Conservation (phyloP, 2,888 invertebrate species). For the Rhagium mordax region DNA sequence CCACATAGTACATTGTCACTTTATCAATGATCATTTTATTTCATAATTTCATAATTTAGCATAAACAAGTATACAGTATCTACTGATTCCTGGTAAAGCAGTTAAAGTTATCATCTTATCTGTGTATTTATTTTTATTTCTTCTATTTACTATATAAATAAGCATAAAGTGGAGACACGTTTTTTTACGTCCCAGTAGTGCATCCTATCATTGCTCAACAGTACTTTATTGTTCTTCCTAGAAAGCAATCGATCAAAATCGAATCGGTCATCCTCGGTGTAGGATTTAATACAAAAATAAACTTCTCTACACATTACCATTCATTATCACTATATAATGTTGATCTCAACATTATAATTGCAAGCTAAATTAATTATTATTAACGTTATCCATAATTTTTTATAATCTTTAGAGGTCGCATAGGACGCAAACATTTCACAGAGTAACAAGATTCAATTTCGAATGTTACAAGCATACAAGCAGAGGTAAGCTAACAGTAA, state of each 20-base stretch:
- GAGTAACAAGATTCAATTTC: not conserved
- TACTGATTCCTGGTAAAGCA: slow-evolving; percentile 18
- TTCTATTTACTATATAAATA: slow-evolving; percentile 27
- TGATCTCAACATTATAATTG: slow-evolving; percentile 7
- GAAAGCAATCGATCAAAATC: slow-evolving; percentile 14
- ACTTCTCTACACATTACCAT: slow-evolving; percentile 8
- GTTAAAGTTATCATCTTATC: slow-evolving; percentile 21
- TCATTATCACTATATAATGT: slow-evolving; percentile 15
- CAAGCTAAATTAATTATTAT: slow-evolving; percentile 19
- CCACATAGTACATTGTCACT: not conserved
- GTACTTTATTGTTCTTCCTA: slow-evolving; percentile 18
- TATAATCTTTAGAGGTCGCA: not conserved
- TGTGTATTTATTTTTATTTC: slow-evolving; percentile 18
- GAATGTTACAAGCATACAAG: not conserved
- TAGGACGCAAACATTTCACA: not conserved
- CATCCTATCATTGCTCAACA: slow-evolving; percentile 13
- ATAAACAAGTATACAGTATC: slow-evolving; percentile 22
- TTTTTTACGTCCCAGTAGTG: slow-evolving; percentile 22
- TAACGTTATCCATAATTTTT: not conserved
- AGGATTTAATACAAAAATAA: slow-evolving; percentile 2
- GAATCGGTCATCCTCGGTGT: slow-evolving; percentile 14
- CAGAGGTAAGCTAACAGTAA: not conserved
- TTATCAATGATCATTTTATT: slow-evolving; percentile 2
- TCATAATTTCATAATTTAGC: slow-evolving; percentile 33
- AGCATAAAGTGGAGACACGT: slow-evolving; percentile 20